These are phyloP conservation scores for Agrilus biguttatus DNA, from an alignment of 2,888 invertebrate genomes.

Conservation along the genomic window DNA sequence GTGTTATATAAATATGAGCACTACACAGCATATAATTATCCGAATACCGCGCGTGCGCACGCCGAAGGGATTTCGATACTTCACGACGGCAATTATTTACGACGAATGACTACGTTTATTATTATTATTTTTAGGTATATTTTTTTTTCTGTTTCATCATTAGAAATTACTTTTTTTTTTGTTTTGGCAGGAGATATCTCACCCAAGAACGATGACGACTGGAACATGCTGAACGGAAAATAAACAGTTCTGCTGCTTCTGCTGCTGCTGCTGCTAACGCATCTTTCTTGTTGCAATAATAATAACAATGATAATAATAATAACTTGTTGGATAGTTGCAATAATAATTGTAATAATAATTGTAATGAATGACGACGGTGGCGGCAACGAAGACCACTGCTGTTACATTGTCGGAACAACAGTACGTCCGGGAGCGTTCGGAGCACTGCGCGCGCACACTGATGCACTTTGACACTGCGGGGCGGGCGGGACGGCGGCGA, in stretches of 20 bases:
- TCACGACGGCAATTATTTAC: slow-evolving; percentile 4
- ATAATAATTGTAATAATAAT: slow-evolving; percentile 11
- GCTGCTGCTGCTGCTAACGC: too few relatives aligned
- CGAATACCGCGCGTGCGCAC: slow-evolving; percentile 10
- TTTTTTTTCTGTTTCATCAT: slow-evolving; percentile 15
- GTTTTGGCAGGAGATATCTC: slow-evolving; percentile 34
- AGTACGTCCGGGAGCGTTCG: slow-evolving; percentile 31
- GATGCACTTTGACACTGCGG: slow-evolving; percentile 4
- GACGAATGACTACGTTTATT: slow-evolving; percentile 8
- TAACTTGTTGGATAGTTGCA: slow-evolving; percentile 8
- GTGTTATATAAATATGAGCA: slow-evolving; percentile 25
- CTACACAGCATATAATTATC: slow-evolving; percentile 23
- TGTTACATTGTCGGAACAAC: slow-evolving; percentile 5
- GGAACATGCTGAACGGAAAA: too few relatives aligned
- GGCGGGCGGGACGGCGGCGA: slow-evolving; percentile 19
- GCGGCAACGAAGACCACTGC: too few relatives aligned
- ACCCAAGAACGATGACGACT: slow-evolving; percentile 28
- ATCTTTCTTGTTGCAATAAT: too few relatives aligned
- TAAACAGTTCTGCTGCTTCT: too few relatives aligned
- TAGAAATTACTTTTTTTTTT: slow-evolving; percentile 20
- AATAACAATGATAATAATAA: too few relatives aligned
- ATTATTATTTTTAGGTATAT: slow-evolving; percentile 9
- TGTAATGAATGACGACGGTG: too few relatives aligned
- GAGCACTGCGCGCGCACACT: slow-evolving; percentile 32
- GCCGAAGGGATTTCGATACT: slow-evolving; percentile 10